Base-by-base conservation (phyloP, 2,113 vertebrate genomes). In the Tetrao urogallus region DNA sequence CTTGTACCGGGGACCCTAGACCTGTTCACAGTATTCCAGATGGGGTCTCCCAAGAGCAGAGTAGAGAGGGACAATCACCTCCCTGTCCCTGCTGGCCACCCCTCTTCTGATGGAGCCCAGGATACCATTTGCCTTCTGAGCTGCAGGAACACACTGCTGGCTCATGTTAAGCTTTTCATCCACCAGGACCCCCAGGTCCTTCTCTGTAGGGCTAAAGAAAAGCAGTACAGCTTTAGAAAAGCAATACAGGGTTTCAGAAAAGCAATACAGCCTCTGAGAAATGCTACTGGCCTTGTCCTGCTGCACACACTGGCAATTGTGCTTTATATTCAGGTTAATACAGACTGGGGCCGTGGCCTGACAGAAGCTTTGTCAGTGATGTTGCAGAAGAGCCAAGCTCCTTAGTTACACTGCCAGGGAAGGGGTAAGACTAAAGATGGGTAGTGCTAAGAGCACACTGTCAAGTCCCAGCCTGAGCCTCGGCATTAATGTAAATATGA, bases 301-400 rank as follows among this genome's bases (percentile, higher is more conserved):
- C 47, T 20, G 8, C 3, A 47, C 36, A 61, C n/a, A 4, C 32
- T 66, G 90, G 45, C 50, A 78, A 0, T 27, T 15, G 36, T 19
- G 43, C 8, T 58, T 21, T 27, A 9, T 1, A 2, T 25, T 36
- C 36, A 8, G 48, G 17, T 30, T 36, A 34, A 15, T 1, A 1
- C 8, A 21, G 43, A 25, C 0, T 32, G 30, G 30, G 60, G 64
- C 64, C 18, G 1, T 3, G 8, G 63, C 66, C 52, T 6, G 5
- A 10, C 1, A 42, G 15, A 16, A 32, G 52, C 34, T 36, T 19
- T 79, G 70, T 47, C 81, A 38, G 11, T 13, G 16, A 18, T 0
- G 11, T 13, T 25, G 74, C 34, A 61, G 34, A 48, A 65, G 74
- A 14, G 28, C 34, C 34, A 50, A 0, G 11, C 56, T 72, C 52